Evolutionary conservation across 2,888 invertebrate genomes (phyloP), one percentile per base, ranked within the genome.

Genomic region (Tachina lurida): DNA sequence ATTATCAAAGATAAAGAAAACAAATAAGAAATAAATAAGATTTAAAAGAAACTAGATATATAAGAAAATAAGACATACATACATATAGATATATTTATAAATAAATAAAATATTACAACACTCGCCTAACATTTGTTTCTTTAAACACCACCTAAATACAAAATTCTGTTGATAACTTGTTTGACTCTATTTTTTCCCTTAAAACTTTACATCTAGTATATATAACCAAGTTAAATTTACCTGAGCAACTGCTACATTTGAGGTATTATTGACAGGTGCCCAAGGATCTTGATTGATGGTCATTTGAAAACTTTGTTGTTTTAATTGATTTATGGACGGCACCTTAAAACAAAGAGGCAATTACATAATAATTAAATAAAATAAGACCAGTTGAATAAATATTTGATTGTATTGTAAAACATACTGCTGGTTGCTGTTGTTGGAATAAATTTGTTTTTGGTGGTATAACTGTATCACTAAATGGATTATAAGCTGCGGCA

Each of bases 391-490:
- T 47, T 22, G 10, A 19, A 75, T 41, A 39, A 22, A 10, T 2
- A 17, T 15, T 41, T 43, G 1, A 74, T 47, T 39, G 9, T 39
- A 41, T 49, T 41, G 47, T 39, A 74, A n/a, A 31, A 90, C 90
- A 89, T 85, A 93, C 93, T 89, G 92, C 91, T 91, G 90, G 93
- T 89, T 92, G 92, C 89, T 90, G 87, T 84, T 88, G 93, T 88
- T 95, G 94, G 92, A 95, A 95, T 88, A 95, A 93, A 92, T 95
- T 95, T 85, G 93, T 93, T 91, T 93, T 93, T 82, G 93, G 91
- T 88, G 93, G 93, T 90, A 91, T 90, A 81, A 91, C 91, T 83
- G 89, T 90, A 88, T 93, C 93, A 89, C 92, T 93, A 87, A 93
- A 93, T 84, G 93, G 93, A 92, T 93, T 93, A 86, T 93, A 93